Evolutionary conservation across 2,888 invertebrate species (phyloP).

Genomic region (Hypercompe scribonia): DNA sequence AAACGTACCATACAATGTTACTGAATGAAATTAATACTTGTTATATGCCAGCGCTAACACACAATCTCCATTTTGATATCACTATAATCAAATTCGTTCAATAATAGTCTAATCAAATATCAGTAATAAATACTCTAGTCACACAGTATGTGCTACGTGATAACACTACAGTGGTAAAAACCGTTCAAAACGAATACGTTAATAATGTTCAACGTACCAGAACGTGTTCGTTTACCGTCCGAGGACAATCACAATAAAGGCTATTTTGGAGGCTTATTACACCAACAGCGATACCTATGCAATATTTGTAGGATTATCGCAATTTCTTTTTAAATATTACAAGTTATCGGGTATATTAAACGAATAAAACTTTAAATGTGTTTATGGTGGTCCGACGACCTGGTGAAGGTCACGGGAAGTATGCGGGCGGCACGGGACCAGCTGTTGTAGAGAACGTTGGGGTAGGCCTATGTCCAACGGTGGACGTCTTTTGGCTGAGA

Average conservation of each 20-base stretch:
- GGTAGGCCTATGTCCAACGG: too few species aligned
- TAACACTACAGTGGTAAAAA: background rate
- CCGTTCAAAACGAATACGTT: slow-evolving; percentile 1
- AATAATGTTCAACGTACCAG: slow-evolving; percentile 1
- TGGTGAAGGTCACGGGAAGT: too few species aligned
- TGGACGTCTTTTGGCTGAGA: too few species aligned
- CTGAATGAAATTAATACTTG: too few species aligned
- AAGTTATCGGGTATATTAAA: background rate
- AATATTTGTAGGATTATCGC: slow-evolving; percentile 1
- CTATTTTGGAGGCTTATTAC: slow-evolving; percentile 8
- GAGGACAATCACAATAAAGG: slow-evolving; percentile 2
- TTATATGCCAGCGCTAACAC: too few species aligned
- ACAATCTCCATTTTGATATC: background rate
- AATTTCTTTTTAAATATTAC: background rate
- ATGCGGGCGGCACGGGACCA: too few species aligned
- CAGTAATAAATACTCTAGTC: background rate
- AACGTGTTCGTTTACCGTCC: slow-evolving; percentile 8
- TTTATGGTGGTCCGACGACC: too few species aligned
- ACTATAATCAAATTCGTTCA: background rate
- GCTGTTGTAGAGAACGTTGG: too few species aligned
- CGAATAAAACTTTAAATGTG: background rate
- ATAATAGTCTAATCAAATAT: background rate
- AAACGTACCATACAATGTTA: too few species aligned
- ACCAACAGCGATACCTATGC: background rate
- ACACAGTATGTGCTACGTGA: background rate